Evolutionary conservation across 2,113 vertebrate species (phyloP), one percentile per base, ranked within the genome.

Genomic region (Cinclus cinclus): DNA sequence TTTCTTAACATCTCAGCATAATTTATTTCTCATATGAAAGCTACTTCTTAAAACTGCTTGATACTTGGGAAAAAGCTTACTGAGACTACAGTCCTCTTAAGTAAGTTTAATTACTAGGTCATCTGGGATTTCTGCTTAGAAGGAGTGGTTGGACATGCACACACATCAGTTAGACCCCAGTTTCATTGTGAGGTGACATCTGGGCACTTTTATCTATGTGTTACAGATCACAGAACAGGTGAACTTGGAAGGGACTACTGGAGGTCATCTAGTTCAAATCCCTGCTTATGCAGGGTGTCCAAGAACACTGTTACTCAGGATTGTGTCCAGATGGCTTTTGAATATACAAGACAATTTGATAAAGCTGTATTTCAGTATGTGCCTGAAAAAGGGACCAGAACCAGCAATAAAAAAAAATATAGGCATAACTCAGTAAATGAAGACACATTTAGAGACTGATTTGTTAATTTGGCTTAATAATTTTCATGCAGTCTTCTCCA

Each of bases 81-180:
- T 39, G 35, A 16, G 15, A 60, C 14, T 60, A 41, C 27, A 77
- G 2, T 65, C 53, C 5, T 68, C 24, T 68, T 35, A 73, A 42
- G 13, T 21, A 44, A 53, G 7, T 64, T 60, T 56, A 76, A 64
- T 89, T 89, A 60, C 10, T n/a, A 52, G 15, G 39, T 56, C 15
- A 69, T 13, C 6, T 37, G 62, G 31, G 10, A 83, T 60, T 92
- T 86, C 5, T 37, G 42, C 28, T 62, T 79, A 70, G 17, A 25
- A 64, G 23, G 18, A 42, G 18, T 30, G 5, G 3, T 13, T 70
- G 13, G 55, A 46, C 1, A 59, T 0, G 0, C 44, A 41, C 22
- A 71, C 25, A 59, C 11, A 27, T 14, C 18, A 30, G 2, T 10
- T 19, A 78, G 11, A 4, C 6, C 19, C 14, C 10, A 44, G 5